Base-by-base conservation (phyloP, 2,888 invertebrate genomes). In the Pecten maximus region DNA sequence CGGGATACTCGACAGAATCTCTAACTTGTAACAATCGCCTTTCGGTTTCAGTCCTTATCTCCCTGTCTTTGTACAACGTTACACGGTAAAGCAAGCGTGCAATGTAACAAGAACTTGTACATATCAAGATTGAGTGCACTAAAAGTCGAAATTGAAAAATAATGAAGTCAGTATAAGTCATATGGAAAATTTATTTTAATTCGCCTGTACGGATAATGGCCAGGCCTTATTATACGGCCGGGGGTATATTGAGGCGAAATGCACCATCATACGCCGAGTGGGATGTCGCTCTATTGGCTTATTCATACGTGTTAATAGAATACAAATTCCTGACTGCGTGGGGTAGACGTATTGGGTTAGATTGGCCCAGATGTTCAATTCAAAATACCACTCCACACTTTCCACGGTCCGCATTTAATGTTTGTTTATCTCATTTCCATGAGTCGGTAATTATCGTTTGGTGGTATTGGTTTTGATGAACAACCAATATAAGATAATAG, bases 61-160 rank as follows among this genome's bases (percentile, higher is more conserved):
- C 74, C 23, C 74, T 28, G 74, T 28, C 74, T 74, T 74, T 74
- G 74, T 74, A 74, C 74, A 74, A 74, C 74, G 74, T 74, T 74
- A 74, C 74, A 74, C 74, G 74, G 74, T 74, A 74, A 74, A 74
- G 74, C 74, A 89, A 8, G 87, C 88, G 89, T 89, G 91, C 91
- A 91, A 91, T 88, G 89, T 89, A 87, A 88, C 91, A 91, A 40
- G 40, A 19, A 40, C 74, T 40, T 50, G 44, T 88, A 91, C 91
- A 91, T 88, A 88, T 74, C n/a, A 88, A 91, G 87, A 91, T 91
- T 89, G 88, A 91, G 89, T 91, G 54, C 35, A 91, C 60, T 91
- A 87, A 91, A 91, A 87, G 87, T 87, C n/a, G 40, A 89, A 88
- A 91, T 87, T 87, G 40, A 50, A 89, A 40, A 91, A 89, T 91